These are phyloP conservation scores for Lapara coniferarum DNA, from an alignment of 2,888 invertebrate genomes.

Conservation along the genomic window DNA sequence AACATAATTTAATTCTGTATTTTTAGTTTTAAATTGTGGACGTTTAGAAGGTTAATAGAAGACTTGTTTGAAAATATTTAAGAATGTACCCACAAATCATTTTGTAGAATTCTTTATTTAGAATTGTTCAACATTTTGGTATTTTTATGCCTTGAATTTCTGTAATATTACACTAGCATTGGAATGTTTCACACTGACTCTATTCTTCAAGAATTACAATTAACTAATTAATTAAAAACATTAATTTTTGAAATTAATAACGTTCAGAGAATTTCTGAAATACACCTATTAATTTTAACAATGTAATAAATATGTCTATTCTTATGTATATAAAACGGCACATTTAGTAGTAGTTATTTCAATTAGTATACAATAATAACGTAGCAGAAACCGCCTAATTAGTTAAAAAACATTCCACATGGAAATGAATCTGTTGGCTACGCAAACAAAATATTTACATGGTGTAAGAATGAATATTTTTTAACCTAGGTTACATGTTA, in stretches of 20 bases:
- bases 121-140: background rate
- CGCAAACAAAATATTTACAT: background rate
- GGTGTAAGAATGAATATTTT: background rate
- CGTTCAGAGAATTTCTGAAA: background rate
- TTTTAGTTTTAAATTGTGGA: conserved; percentile 5
- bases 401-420: background rate
- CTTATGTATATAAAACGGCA: conserved; percentile 8
- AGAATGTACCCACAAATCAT: background rate
- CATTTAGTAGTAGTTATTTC: conserved; percentile 24
- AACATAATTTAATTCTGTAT: background rate
- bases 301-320: background rate
- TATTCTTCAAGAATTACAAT: too few relatives aligned
- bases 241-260: background rate
- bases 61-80: background rate
- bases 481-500: too few relatives aligned
- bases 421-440: background rate
- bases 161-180: too few relatives aligned
- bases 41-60: background rate
- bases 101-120: background rate
- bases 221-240: background rate
- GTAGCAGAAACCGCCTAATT: background rate
- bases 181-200: too few relatives aligned
- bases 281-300: background rate
- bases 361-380: conserved; percentile 9
- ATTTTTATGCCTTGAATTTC: too few relatives aligned